Base-by-base conservation (phyloP, 2,113 vertebrate species). In the Hylia prasina region DNA sequence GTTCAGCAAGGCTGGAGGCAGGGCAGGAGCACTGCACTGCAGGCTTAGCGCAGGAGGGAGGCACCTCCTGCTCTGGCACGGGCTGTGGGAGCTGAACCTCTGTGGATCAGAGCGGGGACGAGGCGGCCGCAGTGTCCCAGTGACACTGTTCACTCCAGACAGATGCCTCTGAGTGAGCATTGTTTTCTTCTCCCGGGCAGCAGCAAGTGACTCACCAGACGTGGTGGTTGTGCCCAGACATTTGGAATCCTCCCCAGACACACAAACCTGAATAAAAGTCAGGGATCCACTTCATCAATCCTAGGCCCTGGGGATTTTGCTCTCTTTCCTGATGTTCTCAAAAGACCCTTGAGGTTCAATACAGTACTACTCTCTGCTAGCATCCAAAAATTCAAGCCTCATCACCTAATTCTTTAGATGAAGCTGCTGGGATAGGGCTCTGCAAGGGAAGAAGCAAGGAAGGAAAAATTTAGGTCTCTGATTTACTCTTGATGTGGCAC, bases 1-100 rank as follows among this genome's bases (percentile, higher is more conserved):
- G 0, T 5, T 42, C 61, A 39, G 61, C 35, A 19, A n/a, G 72
- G 30, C 31, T 0, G 0, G 2, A 0, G 0, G 39, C 0, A 3
- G 63, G 66, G 66, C 75, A 50, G 72, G 56, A 69, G n/a, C 60
- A 24, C 16, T 2, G 44, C 91, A 90, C 2, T 94, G 96, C 95
- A 61, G 89, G 15, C 40, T n/a, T 3, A 37, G 51, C 82, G 31
- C 35, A 40, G 73, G 10, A 50, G 35, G n/a, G 53, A 51, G 87
- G 40, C 69, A 68, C 6, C 48, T 35, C 25, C 1, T 8, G 85
- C 60, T 4, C 47, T 27, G 54, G 6, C n/a, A 10, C 0, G 6
- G 42, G 8, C 0, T 17, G 18, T 39, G 53, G 71, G 33, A 80
- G 45, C 8, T 13, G 31, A 40, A 40, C 24, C 30, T 13, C 12